phyloP scores from a whole-genome alignment of 2,888 invertebrate species.

The Rhingia rostrata region DNA sequence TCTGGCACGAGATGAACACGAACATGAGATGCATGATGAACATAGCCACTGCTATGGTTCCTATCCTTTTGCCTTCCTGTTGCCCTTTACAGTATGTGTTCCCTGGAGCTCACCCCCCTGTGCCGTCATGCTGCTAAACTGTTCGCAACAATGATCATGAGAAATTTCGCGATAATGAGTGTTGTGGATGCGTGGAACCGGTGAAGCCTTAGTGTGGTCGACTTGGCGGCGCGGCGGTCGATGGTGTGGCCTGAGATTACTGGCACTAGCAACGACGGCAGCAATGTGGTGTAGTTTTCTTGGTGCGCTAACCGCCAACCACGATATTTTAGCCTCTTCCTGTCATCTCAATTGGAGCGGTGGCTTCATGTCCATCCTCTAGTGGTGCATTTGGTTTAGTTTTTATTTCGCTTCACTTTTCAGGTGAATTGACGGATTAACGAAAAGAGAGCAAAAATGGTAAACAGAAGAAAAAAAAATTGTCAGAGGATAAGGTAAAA shows the following conservation, averaged over 20 bases:
- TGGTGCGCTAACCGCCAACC: conserved; percentile 73
- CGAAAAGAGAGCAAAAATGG: conserved; percentile 61
- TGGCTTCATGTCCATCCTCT: conserved; percentile 69
- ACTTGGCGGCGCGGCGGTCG: conserved; percentile 30
- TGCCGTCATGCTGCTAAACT: conserved; percentile 71
- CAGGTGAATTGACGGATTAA: conserved; percentile 72
- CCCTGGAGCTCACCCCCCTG: conserved; percentile 23
- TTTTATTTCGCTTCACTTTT: conserved; percentile 47
- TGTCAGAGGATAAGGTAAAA: conserved; percentile 21
- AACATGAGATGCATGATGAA: conserved; percentile 39
- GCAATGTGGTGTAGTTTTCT: conserved; percentile 54
- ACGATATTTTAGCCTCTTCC: conserved; percentile 75
- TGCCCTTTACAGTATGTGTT: conserved; percentile 15
- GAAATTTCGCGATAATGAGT: conserved; percentile 75
- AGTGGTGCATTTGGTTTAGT: conserved; percentile 57
- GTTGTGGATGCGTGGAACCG: conserved; percentile 56
- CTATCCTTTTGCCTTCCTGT: conserved; percentile 41
- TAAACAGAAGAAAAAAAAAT: neutral
- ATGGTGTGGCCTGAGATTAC: conserved; percentile 41
- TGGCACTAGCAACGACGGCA: conserved; percentile 30
- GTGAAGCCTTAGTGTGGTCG: conserved; percentile 69
- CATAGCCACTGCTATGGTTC: conserved; percentile 41
- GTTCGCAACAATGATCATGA: conserved; percentile 74
- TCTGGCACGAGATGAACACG: conserved; percentile 60
- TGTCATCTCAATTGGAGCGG: conserved; percentile 74